Base-by-base conservation (phyloP, 2,113 vertebrate species). In the Picathartes gymnocephalus region DNA sequence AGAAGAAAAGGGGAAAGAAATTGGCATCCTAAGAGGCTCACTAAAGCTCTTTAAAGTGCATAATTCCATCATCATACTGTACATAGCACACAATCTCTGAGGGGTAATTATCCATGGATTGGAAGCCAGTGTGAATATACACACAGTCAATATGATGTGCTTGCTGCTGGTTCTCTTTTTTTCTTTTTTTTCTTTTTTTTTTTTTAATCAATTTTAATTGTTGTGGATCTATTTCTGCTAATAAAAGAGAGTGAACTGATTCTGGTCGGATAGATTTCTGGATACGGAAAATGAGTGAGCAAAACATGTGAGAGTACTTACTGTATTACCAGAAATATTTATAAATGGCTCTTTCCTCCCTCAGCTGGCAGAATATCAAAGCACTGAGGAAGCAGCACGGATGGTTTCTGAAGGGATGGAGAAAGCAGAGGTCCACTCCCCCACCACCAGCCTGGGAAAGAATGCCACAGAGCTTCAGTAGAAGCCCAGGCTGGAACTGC, bases 291-390 rank as follows among this genome's bases (percentile, higher is more conserved):
- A 86, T 93, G 91, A 93, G 93, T 35, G 93, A 96, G 89, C 95
- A 91, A 91, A 94, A 91, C 88, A 97, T 93, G 93, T 89, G 81
- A 95, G 88, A 96, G 93, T 97, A 95, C 94, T 95, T 97, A 97
- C 95, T 96, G 95, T 95, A 96, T 97, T 95, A 97, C 96, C 94
- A 96, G 95, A 97, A 97, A 96, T 96, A 97, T 92, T 96, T 96
- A 97, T 97, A 97, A 97, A 94, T 87, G 88, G 81, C 86, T 95
- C 93, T 95, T 93, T 86, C 91, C 92, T 93, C 87, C 82, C 81
- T 93, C 57, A 6, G 81, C 94, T 96, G 95, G 95, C 92, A 97
- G 61, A 95, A 78, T 94, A 93, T 95, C 95, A 97, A 96, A 95
- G 84, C 89, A 94, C 39, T 16, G 51, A 87, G 96, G 95, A 97